Evolutionary conservation across 2,888 invertebrate species (phyloP).

Genomic region (Enchytraeus crypticus): DNA sequence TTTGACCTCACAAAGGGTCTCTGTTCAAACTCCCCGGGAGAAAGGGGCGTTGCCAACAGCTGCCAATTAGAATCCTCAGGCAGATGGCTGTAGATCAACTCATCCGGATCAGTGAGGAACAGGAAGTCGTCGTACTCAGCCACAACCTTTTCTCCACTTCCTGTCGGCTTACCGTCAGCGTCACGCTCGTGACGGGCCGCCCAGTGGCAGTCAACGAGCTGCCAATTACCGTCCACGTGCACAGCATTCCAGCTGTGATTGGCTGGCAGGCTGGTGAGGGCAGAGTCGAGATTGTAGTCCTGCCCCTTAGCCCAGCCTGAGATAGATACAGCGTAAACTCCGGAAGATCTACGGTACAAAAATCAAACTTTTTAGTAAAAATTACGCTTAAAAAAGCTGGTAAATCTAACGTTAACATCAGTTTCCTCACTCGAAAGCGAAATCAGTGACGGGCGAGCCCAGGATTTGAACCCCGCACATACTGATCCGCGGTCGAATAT

Average conservation of each 20-base stretch:
- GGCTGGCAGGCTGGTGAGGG: conserved; percentile 54
- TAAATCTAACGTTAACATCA: too few species aligned
- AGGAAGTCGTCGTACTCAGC: conserved; percentile 99
- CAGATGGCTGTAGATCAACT: conserved; percentile 48
- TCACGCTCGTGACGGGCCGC: conserved; percentile 65
- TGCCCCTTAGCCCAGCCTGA: conserved; percentile 98
- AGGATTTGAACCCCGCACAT: too few species aligned
- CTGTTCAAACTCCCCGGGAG: conserved; percentile 44
- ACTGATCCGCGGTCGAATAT: too few species aligned
- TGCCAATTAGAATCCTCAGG: conserved; percentile 46
- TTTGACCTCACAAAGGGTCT: conserved; percentile 48
- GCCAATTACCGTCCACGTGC: conserved; percentile 95
- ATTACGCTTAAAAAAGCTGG: too few species aligned
- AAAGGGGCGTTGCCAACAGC: conserved; percentile 29
- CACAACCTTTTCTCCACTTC: conserved; percentile 45
- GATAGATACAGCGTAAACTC: conserved; percentile 93
- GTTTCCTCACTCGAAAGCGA: too few species aligned
- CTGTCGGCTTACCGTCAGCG: background rate
- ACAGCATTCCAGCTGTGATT: conserved; percentile 82
- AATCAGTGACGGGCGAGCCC: too few species aligned
- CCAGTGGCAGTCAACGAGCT: conserved; percentile 99
- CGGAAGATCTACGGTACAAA: conserved; percentile 70
- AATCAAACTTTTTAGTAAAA: too few species aligned
- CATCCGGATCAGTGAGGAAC: conserved; percentile 90
- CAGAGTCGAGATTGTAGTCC: conserved; percentile 82